These are phyloP conservation scores for Lordiphosa fenestrarum DNA, from an alignment of 2,888 invertebrate genomes.

Conservation along the genomic window DNA sequence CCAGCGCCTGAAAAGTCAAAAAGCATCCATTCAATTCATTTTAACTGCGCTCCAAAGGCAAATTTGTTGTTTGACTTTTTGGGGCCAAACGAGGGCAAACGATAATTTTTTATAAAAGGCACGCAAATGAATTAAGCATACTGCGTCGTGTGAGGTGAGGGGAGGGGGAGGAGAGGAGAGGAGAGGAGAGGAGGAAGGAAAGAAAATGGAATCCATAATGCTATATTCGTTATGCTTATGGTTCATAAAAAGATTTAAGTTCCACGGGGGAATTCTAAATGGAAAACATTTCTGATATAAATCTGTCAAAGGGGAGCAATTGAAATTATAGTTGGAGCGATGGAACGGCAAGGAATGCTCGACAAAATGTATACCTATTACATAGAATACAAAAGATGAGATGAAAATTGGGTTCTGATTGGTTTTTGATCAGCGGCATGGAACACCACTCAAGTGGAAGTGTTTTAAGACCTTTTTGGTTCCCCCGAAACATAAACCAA, in stretches of 20 bases:
- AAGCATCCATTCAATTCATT: constrained; percentile 9
- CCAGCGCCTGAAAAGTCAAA: constrained; percentile 6
- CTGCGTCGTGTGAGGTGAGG: constrained; percentile 1
- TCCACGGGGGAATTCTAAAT: not conserved
- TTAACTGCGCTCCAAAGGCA: constrained; percentile 12
- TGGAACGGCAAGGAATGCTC: too few relatives aligned
- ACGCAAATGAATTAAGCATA: constrained; percentile 12
- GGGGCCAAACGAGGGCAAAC: constrained; percentile 4
- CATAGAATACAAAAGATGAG: too few relatives aligned
- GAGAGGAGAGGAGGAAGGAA: not conserved
- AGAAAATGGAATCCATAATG: constrained; percentile 10
- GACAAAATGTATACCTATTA: too few relatives aligned
- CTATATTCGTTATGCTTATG: constrained; percentile 13
- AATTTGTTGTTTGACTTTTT: constrained; percentile 13
- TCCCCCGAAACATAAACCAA: too few relatives aligned
- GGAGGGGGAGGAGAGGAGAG: not conserved
- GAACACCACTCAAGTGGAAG: too few relatives aligned
- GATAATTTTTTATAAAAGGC: constrained; percentile 14
- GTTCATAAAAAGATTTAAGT: constrained; percentile 4
- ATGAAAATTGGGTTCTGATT: too few relatives aligned
- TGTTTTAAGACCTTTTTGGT: too few relatives aligned
- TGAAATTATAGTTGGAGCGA: too few relatives aligned
- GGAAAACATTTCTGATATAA: too few relatives aligned
- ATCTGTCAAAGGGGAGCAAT: too few relatives aligned
- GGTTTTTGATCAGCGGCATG: too few relatives aligned